Base-by-base conservation (phyloP, 2,113 vertebrate species). In the Protobothrops flavoviridis region DNA sequence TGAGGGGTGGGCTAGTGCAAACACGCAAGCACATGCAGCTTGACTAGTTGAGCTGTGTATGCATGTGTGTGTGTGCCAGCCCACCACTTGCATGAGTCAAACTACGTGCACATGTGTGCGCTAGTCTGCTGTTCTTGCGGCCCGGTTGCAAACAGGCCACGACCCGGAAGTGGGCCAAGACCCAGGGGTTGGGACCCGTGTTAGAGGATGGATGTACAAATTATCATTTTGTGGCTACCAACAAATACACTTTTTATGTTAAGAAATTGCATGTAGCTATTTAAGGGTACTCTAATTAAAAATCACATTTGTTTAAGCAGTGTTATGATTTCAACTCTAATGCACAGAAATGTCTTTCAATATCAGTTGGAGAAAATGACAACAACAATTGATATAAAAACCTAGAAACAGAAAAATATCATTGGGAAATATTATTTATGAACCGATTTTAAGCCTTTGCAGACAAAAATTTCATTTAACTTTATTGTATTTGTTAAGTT, bases 341-440 rank as follows among this genome's bases (percentile, higher is more conserved):
- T 15, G 20, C 26, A 57, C 50, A 94, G 89, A 93, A 95, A 52
- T 26, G 89, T 53, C 52, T 96, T 89, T 88, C 52, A 95, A 92
- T 86, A 45, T 90, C 17, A 23, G n/a, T 89, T 52, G 29, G 92
- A 20, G 26, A 85, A 57, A 90, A 74, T 29, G 93, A 69, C 48
- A 33, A 43, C 33, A 85, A 64, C 21, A 48, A 57, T 64, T 89
- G 2, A 90, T 55, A 69, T 43, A 89, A 29, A 43, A 91, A 88
- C 48, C 56, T 88, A 86, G 43, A 85, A 53, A 90, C 53, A 39
- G 87, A 96, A 23, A 13, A 92, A 64, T 45, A 59, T 20, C 8
- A 94, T 43, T 89, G 43, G 74, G 61, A 93, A 89, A 21, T 33
- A 50, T 81, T 53, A 4, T 56, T 56, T 93, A 13, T 90, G 21